Conservation (phyloP, 2,797 vertebrate genomes). For the Gymnopithys bicolor region DNA sequence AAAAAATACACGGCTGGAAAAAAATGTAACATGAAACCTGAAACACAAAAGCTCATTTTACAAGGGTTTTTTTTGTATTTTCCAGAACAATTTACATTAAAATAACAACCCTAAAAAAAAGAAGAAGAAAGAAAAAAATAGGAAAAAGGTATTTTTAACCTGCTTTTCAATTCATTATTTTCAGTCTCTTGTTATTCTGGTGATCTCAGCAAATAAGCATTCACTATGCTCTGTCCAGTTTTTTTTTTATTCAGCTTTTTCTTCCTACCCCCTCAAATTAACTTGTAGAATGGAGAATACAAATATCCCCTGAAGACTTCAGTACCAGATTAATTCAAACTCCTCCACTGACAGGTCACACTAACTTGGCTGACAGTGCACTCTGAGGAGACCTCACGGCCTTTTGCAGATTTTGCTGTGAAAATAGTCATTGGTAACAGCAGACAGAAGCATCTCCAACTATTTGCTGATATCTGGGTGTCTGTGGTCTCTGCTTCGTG, state of each 20-base stretch:
- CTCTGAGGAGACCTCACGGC: neutral
- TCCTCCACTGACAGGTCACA: neutral
- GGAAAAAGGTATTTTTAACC: neutral
- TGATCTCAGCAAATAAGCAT: conserved; percentile 8
- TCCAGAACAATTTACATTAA: neutral
- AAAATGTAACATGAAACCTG: neutral
- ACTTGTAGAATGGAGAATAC: neutral
- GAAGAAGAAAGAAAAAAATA: neutral
- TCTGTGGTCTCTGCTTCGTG: neutral
- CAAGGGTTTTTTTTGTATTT: neutral
- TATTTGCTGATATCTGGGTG: neutral
- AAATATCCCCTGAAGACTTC: neutral
- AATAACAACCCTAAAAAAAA: neutral
- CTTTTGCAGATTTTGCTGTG: neutral
- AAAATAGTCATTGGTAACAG: neutral
- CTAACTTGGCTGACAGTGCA: neutral
- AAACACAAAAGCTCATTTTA: neutral
- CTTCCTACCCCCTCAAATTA: neutral
- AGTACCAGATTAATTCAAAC: neutral
- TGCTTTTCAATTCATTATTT: neutral
- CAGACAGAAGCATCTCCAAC: neutral
- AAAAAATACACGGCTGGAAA: neutral
- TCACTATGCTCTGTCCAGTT: neutral
- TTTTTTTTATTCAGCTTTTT: neutral
- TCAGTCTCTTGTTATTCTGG: neutral